phyloP scores from a whole-genome alignment of 2,113 vertebrate species.

The Noctilio leporinus region DNA sequence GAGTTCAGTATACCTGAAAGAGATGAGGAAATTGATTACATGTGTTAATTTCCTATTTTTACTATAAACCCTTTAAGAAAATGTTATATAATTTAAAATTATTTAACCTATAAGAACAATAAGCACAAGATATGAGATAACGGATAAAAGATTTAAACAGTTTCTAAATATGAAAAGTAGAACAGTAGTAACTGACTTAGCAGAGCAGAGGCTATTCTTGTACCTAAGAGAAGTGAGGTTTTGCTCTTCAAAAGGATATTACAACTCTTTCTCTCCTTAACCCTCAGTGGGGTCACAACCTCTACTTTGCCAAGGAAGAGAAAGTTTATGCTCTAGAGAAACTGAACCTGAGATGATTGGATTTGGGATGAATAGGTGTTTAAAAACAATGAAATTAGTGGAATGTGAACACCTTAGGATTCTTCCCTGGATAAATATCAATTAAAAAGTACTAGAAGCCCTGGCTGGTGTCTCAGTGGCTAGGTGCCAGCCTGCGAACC shows the following conservation, averaged over 20 bases:
- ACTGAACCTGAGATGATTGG: not conserved
- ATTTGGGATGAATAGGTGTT: not conserved
- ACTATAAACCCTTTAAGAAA: not conserved
- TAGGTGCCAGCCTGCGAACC: no score
- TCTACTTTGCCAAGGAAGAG: not conserved
- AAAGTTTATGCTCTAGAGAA: not conserved
- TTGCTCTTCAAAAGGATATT: rapidly evolving
- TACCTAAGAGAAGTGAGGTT: not conserved
- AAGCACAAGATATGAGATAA: not conserved
- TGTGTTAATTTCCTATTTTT: not conserved
- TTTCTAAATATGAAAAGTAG: not conserved
- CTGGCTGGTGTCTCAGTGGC: no score
- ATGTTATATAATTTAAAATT: not conserved
- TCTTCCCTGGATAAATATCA: not conserved
- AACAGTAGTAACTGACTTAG: not conserved
- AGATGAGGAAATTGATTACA: not conserved
- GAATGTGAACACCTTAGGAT: not conserved
- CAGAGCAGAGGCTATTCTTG: not conserved
- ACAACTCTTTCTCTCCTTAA: not conserved
- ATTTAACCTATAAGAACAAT: not conserved
- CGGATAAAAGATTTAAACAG: not conserved
- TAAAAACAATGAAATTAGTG: not conserved
- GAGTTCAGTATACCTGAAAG: not conserved
- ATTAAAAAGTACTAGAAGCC: not conserved
- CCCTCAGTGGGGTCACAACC: no score